Evolutionary conservation across 1,140 invertebrate genomes (phyloP).

Genomic region (Wiebesia pumilae): DNA sequence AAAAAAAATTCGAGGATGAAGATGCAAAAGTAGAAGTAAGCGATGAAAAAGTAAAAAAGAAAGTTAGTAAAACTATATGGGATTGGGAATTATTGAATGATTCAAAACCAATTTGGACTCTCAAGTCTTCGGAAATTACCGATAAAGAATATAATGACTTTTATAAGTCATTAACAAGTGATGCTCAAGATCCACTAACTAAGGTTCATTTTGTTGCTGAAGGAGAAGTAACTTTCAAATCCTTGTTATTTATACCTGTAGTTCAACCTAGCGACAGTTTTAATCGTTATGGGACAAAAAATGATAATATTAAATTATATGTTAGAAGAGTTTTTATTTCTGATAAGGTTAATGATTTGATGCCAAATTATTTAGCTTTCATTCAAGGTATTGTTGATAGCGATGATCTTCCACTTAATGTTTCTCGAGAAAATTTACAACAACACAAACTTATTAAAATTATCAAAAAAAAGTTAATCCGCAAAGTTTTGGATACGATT

Average conservation of each 20-base stretch:
- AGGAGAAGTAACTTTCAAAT: slow-evolving; percentile 99
- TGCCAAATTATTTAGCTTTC: slow-evolving; percentile 98
- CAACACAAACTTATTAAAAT: slow-evolving; percentile 99
- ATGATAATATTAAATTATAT: slow-evolving; percentile 97
- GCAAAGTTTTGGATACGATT: slow-evolving; percentile 98
- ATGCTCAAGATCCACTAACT: slow-evolving; percentile 88
- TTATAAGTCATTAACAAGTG: slow-evolving; percentile 95
- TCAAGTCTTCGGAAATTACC: slow-evolving; percentile 89
- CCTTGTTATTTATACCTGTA: slow-evolving; percentile 94
- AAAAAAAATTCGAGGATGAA: slow-evolving; percentile 76
- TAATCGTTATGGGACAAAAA: slow-evolving; percentile 95
- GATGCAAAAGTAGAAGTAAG: slow-evolving; percentile 76
- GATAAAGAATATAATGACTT: slow-evolving; percentile 95
- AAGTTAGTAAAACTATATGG: slow-evolving; percentile 95
- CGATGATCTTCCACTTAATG: slow-evolving; percentile 99
- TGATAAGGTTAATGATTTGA: slow-evolving; percentile 99
- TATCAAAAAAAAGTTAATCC: slow-evolving; percentile 98
- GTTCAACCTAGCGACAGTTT: slow-evolving; percentile 94
- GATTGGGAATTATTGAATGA: slow-evolving; percentile 98
- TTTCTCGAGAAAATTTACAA: slow-evolving; percentile 97
- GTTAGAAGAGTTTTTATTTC: slow-evolving; percentile 99
- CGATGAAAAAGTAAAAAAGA: slow-evolving; percentile 87
- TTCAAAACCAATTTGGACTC: slow-evolving; percentile 97
- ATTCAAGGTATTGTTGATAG: slow-evolving; percentile 98
- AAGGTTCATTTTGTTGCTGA: slow-evolving; percentile 98